Percentiles rank a stretch among this genome's conserved stretches.
phyloP scores from a whole-genome alignment of 2,113 vertebrate species.

The Thamnophis sirtalis region DNA sequence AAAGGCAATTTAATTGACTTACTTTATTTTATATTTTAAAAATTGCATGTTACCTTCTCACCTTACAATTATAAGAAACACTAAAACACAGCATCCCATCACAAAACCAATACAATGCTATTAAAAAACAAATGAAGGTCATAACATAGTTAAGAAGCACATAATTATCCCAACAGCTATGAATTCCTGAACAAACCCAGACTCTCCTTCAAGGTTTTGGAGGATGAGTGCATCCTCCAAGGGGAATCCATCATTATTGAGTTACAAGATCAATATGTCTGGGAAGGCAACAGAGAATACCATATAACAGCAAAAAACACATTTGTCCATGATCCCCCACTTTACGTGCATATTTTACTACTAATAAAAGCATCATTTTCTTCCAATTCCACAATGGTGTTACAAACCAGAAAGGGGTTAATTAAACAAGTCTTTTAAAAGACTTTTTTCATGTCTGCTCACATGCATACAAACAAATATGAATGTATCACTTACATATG shows the following conservation, averaged over 20 bases:
- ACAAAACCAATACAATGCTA: not conserved
- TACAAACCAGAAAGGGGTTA: not conserved
- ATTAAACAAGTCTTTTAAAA: not conserved
- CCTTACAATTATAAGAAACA: not conserved
- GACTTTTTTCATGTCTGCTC: not conserved
- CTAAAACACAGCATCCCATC: not conserved
- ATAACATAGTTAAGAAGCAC: not conserved
- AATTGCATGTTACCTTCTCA: not conserved
- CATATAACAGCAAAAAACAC: not conserved
- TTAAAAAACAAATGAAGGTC: not conserved
- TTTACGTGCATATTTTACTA: not conserved
- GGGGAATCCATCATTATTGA: not conserved
- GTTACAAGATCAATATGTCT: not conserved
- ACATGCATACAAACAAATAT: not conserved
- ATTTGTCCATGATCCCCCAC: not conserved
- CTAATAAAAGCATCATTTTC: not conserved
- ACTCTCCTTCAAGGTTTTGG: not conserved
- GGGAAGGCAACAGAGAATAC: not conserved
- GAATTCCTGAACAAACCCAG: not conserved
- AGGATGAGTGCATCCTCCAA: not conserved
- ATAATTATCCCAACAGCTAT: not conserved
- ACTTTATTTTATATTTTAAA: not conserved
- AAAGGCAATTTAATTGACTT: not conserved
- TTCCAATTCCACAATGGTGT: not conserved
- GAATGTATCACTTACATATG: slow-evolving; percentile 86